Base-by-base conservation (phyloP, 2,113 vertebrate genomes). In the Leptocoma aspasia region DNA sequence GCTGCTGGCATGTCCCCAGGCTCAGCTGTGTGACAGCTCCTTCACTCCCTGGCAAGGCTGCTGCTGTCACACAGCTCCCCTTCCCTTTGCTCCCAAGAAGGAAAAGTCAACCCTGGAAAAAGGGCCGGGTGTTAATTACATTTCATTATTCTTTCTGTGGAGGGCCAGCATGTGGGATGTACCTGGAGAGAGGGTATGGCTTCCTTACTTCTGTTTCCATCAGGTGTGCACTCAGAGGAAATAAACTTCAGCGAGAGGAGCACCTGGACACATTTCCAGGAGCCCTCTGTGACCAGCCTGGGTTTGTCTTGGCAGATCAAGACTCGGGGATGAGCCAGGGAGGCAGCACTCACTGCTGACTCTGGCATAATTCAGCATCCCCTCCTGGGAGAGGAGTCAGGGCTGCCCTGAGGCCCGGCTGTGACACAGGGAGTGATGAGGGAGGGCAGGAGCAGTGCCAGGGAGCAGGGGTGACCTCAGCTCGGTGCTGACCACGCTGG, bases 51-150 rank as follows among this genome's bases (percentile, higher is more conserved):
- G 20, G 11, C 2, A 4, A 54, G 35, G 24, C 71, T 30, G 31
- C 31, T 3, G 3, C 1, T 1, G 6, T 54, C 45, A 44, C n/a
- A 37, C 33, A 53, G 9, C 15, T 92, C 69, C 50, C 35, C 64
- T n/a, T 77, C 59, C 45, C 16, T 78, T 65, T 64, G 37, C 27
- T 70, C 56, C 60, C 31, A n/a, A 21, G 79, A 63, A 78, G 37
- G 31, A 82, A 53, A 61, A 70, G 24, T 7, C 3, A 9, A 4
- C 21, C 28, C 89, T 82, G 86, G 88, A 92, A 68, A 75, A 53
- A 3, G 7, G 33, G 71, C 35, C 88, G 92, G 73, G 68, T 39
- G 44, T 84, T 95, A 84, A 92, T 72, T 93, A 45, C 71, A 53
- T 64, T 77, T 79, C 31, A 8, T 90, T 54, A 35, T 66, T 75